Percentiles rank a stretch among this genome's conserved stretches.
phyloP scores from a whole-genome alignment of 2,797 vertebrate genomes.

The Eospalax fontanierii region DNA sequence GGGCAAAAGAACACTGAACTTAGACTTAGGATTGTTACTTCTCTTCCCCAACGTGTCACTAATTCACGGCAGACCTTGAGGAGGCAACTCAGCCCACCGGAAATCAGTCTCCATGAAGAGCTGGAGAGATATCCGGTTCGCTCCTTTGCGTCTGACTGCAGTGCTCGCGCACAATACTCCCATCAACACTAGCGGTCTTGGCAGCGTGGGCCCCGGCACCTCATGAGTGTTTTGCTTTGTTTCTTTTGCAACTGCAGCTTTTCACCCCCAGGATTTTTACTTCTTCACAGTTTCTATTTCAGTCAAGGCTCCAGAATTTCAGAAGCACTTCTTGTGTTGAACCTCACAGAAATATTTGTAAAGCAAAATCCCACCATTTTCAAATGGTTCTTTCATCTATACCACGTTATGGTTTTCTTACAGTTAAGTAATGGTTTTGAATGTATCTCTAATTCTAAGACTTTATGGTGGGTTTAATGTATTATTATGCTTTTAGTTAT shows the following conservation, averaged over 20 bases:
- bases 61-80: conserved; percentile 54
- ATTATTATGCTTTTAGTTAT: conserved; percentile 8
- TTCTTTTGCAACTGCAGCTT: conserved; percentile 76
- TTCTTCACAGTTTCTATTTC: conserved; percentile 77
- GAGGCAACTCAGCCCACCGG: not conserved
- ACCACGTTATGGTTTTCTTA: not conserved
- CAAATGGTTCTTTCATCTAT: not conserved
- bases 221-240: conserved; percentile 79
- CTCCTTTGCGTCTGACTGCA: not conserved
- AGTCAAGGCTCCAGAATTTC: conserved; percentile 71
- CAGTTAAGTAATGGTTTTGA: not conserved
- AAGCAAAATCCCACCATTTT: conserved; percentile 56
- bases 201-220: conserved; percentile 54
- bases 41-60: conserved; percentile 39
- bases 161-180: not conserved
- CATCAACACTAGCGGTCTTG: conserved; percentile 58
- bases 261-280: conserved; percentile 69
- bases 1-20: conserved; percentile 72
- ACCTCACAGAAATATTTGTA: conserved; percentile 45
- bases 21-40: conserved; percentile 73
- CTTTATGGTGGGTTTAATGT: not conserved
- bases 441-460: not conserved
- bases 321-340: conserved; percentile 66
- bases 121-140: not conserved
- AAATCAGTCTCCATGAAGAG: not conserved